A percentile compares a stretch with the other conserved stretches of the same genome.
Conservation (phyloP, 2,888 invertebrate genomes). For the Gandaritis pyraliata region DNA sequence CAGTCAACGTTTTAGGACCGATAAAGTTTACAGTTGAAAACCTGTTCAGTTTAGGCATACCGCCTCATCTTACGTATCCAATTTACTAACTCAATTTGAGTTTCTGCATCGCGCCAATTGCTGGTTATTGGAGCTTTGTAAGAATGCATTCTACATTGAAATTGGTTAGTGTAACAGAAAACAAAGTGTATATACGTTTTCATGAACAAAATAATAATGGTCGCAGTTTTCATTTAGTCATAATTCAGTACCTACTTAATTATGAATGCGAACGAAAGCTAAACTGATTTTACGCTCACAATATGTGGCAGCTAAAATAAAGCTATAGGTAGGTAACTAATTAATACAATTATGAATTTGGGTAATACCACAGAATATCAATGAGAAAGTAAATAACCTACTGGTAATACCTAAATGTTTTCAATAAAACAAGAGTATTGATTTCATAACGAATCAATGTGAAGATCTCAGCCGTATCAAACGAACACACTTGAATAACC, state of each 20-base stretch:
- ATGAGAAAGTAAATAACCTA: too few relatives aligned
- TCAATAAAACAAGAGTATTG: not conserved
- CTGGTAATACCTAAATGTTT: not conserved
- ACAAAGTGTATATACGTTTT: not conserved
- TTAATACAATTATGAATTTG: too few relatives aligned
- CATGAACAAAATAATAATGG: not conserved
- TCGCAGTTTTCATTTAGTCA: too few relatives aligned
- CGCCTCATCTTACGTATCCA: constrained; percentile 6
- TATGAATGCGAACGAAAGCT: too few relatives aligned
- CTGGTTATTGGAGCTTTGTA: constrained; percentile 12
- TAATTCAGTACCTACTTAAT: too few relatives aligned
- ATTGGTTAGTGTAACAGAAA: constrained; percentile 6
- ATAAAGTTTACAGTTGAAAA: not conserved
- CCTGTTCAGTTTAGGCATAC: not conserved
- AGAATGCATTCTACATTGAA: not conserved
- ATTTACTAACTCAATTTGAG: constrained; percentile 17
- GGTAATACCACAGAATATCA: too few relatives aligned
- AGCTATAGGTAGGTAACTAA: too few relatives aligned
- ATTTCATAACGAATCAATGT: constrained; percentile 5
- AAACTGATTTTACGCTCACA: too few relatives aligned
- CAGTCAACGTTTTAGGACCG: not conserved
- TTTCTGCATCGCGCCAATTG: constrained; percentile 3
- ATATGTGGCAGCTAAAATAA: too few relatives aligned
- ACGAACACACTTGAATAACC: constrained; percentile 11
- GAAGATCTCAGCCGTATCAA: constrained; percentile 4